Evolutionary conservation across 2,113 vertebrate species (phyloP).

Genomic region (Brachypodius melanocephalos): DNA sequence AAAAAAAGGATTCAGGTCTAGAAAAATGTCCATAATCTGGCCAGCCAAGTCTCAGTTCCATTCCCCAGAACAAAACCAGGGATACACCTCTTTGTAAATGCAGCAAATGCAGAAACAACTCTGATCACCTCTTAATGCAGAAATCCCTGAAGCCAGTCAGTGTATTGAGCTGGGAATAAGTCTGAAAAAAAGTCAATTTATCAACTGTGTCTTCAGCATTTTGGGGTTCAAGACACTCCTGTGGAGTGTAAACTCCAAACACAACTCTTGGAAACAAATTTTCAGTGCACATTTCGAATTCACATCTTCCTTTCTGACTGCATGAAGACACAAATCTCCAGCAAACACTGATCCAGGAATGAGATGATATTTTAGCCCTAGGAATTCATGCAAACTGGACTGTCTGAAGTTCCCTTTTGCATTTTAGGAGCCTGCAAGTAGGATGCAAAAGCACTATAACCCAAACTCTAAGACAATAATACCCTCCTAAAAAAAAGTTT

Average conservation of each 20-base stretch:
- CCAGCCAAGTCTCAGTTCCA: neutral
- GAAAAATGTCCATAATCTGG: neutral
- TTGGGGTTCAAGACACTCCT: neutral
- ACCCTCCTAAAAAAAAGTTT: neutral
- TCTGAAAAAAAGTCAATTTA: neutral
- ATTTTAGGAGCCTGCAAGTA: neutral
- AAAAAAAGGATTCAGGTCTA: neutral
- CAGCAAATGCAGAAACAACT: neutral
- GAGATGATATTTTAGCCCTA: neutral
- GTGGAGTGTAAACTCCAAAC: neutral
- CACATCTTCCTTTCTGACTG: neutral
- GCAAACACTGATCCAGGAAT: neutral
- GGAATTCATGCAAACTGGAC: neutral
- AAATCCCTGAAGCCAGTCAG: neutral
- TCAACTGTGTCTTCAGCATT: neutral
- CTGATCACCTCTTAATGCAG: neutral
- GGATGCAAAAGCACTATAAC: neutral
- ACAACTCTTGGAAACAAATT: neutral
- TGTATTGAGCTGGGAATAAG: neutral
- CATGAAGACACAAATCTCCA: neutral
- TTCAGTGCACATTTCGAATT: accelerated
- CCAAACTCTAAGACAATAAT: neutral
- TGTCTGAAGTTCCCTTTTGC: neutral
- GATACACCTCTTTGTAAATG: neutral
- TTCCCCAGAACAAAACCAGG: neutral